These are phyloP conservation scores for Cotesia typhae DNA, from an alignment of 1,140 invertebrate species.

Conservation along the genomic window DNA sequence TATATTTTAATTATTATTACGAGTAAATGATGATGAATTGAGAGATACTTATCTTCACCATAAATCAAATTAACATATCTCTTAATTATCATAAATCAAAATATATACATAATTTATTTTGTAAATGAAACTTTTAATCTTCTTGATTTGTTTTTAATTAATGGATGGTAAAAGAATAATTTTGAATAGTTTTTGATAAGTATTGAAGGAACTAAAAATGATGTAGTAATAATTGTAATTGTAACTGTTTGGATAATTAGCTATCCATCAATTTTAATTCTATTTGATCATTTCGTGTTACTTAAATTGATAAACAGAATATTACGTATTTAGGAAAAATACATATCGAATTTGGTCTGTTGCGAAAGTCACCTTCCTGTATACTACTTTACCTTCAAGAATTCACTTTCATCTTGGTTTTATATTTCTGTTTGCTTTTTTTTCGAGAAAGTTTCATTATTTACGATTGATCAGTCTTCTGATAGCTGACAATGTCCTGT, in stretches of 20 bases:
- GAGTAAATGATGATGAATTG: too few species aligned
- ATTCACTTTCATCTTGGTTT: slow-evolving; percentile 29
- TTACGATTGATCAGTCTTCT: not conserved
- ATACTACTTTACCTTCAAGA: slow-evolving; percentile 3
- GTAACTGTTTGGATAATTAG: not conserved
- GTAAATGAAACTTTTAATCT: too few species aligned
- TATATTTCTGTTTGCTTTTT: not conserved
- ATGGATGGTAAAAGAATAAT: too few species aligned
- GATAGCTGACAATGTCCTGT: slow-evolving; percentile 16
- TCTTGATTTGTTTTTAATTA: too few species aligned
- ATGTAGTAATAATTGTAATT: slow-evolving; percentile 5
- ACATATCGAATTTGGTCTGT: slow-evolving; percentile 11
- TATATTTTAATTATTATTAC: too few species aligned
- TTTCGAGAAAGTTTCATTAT: not conserved
- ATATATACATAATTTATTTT: too few species aligned
- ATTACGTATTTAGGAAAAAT: not conserved
- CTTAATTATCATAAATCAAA: too few species aligned
- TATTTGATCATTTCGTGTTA: not conserved
- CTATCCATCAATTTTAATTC: not conserved
- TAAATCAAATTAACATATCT: too few species aligned
- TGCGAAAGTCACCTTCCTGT: slow-evolving; percentile 1
- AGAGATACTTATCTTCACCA: too few species aligned
- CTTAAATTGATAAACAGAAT: not conserved
- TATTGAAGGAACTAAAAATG: not conserved
- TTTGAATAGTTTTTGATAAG: too few species aligned